phyloP scores from a whole-genome alignment of 2,797 vertebrate species.

The Rhinichthys osculus region DNA sequence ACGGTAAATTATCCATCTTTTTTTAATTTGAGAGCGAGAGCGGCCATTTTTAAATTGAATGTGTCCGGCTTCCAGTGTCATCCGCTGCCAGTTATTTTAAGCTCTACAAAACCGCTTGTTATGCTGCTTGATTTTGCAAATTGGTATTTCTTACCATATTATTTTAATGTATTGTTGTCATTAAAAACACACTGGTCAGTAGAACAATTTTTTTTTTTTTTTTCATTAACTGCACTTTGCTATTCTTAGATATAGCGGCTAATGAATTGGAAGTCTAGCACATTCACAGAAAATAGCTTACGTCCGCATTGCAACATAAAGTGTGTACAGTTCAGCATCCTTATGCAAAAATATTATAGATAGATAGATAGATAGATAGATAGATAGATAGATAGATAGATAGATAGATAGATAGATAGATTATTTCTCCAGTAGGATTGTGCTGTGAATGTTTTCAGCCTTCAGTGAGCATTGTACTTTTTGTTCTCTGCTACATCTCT shows the following conservation, averaged over 20 bases:
- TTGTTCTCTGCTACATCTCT: not conserved
- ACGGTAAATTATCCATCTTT: not conserved
- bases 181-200: not conserved
- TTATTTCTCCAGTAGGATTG: too few species aligned
- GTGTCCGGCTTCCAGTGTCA: too few species aligned
- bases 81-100: too few species aligned
- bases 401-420: not conserved
- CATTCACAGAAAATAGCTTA: not conserved
- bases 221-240: not conserved
- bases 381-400: not conserved
- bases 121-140: not conserved
- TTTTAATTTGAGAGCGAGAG: not conserved
- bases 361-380: not conserved
- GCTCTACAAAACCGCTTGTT: not conserved
- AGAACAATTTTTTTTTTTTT: not conserved
- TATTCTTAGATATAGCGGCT: not conserved
- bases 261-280: not conserved
- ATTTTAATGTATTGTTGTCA: not conserved
- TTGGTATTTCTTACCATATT: not conserved
- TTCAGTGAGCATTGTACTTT: not conserved
- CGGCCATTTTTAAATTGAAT: too few species aligned
- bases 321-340: not conserved
- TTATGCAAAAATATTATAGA: not conserved
- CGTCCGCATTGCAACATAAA: not conserved
- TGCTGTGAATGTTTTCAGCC: not conserved